A percentile compares a stretch with the other conserved stretches of the same genome.
These are phyloP conservation scores for Casuarius casuarius DNA, from an alignment of 2,113 vertebrate species.

Conservation along the genomic window DNA sequence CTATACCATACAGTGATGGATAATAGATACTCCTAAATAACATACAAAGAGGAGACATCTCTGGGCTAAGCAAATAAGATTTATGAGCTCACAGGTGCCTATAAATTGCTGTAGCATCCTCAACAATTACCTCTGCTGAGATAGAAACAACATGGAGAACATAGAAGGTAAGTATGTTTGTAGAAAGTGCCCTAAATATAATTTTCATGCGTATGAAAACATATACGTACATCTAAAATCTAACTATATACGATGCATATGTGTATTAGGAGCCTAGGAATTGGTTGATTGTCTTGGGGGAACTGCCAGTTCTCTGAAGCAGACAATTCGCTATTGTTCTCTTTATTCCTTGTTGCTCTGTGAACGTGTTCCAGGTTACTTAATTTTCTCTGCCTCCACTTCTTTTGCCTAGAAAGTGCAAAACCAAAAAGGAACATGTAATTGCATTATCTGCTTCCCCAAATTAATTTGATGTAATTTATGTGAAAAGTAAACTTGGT, in stretches of 20 bases:
- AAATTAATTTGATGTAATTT: neutral
- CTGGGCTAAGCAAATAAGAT: slow-evolving; percentile 17
- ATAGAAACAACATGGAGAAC: neutral
- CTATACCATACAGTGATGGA: neutral
- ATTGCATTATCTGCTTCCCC: neutral
- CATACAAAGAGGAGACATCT: neutral
- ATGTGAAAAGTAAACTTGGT: neutral
- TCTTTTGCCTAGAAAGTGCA: neutral
- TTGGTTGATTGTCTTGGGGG: neutral
- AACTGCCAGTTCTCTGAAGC: neutral
- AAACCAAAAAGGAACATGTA: neutral
- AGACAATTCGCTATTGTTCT: neutral
- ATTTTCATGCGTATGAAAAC: neutral
- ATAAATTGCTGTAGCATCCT: neutral
- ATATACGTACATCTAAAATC: neutral
- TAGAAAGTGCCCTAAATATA: neutral
- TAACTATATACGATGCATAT: neutral
- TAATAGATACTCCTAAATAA: neutral
- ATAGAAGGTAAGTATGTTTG: neutral
- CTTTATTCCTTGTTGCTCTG: neutral
- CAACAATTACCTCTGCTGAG: neutral
- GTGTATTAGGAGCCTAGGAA: neutral
- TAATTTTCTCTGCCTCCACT: neutral
- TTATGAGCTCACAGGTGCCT: neutral
- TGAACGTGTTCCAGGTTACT: neutral